Base-by-base conservation (phyloP, 2,113 vertebrate genomes). In the Hiodon tergisus region DNA sequence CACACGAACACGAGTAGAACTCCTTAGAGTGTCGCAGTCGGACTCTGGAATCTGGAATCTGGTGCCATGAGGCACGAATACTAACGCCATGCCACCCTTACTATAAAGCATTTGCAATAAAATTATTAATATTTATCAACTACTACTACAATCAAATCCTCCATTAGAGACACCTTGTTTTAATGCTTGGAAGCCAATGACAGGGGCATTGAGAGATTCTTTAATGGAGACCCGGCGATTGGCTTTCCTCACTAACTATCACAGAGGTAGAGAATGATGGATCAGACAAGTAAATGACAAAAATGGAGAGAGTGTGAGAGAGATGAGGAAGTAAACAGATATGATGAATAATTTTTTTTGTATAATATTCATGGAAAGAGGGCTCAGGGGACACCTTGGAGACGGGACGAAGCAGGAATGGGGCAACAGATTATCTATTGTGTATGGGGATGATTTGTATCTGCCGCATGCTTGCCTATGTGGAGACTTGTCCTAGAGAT, bases 261-360 rank as follows among this genome's bases (percentile, higher is more conserved):
- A 17, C 65, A 51, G 50, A 71, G 75, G 68, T 48, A 17, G 67
- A 62, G 66, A 70, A 7, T 10, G 50, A 69, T 16, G 17, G n/a
- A 69, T 58, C 66, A 69, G 8, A 69, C n/a, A 63, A 53, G 63
- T 14, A 31, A 47, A 14, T n/a, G 73, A 68, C 59, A 11, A 52
- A 63, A 55, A 71, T 8, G 1, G 59, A 50, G 17, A 65, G 16
- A 8, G 51, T 31, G 68, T 7, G 17, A 14, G 10, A 31, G 51
- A 61, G 58, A 11, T 17, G 74, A 59, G 17, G 48, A 47, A 48
- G 48, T n/a, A 50, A 67, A 51, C 6, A 54, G 68, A 65, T 71
- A 7, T 47, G 31, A 70, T 54, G 59, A 63, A 54, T 76, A 63
- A 63, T 55, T 55, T 71, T 55, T 57, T 71, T 16, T 63, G 68